Evolutionary conservation across 2,797 vertebrate genomes (phyloP).

Genomic region (Tenualosa ilisha): DNA sequence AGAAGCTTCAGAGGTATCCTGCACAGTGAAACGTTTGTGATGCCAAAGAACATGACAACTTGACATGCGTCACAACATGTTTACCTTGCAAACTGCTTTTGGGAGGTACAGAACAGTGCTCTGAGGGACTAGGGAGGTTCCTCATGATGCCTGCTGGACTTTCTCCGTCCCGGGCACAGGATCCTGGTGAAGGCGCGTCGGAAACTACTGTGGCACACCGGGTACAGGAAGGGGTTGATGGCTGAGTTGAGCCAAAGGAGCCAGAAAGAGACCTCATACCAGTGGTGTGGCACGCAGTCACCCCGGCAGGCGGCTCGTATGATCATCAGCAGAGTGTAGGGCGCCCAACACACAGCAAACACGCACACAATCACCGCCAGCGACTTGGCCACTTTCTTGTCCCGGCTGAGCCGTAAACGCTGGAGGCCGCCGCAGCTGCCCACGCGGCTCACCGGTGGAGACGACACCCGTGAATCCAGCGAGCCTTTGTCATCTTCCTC

Average conservation of each 20-base stretch:
- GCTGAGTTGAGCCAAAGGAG: conserved; percentile 90
- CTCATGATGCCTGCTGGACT: conserved; percentile 55
- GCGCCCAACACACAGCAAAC: conserved; percentile 88
- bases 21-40: conserved; percentile 5
- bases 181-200: conserved; percentile 84
- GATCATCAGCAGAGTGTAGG: conserved; percentile 85
- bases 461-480: conserved; percentile 62
- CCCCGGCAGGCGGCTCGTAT: conserved; percentile 77
- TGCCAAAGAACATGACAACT: conserved; percentile 1
- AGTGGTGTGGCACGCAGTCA: conserved; percentile 71
- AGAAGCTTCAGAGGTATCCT: not conserved
- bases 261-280: conserved; percentile 87
- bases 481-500: conserved; percentile 24
- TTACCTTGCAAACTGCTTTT: not conserved
- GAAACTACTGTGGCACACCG: conserved; percentile 85
- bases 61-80: not conserved
- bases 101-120: not conserved
- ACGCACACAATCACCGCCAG: conserved; percentile 83
- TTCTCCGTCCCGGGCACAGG: conserved; percentile 65
- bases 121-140: conserved; percentile 22
- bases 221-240: conserved; percentile 87
- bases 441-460: conserved; percentile 66
- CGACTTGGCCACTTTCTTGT: conserved; percentile 86
- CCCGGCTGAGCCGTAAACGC: conserved; percentile 77
- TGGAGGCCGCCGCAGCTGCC: conserved; percentile 70